Conservation (phyloP, 2,797 vertebrate genomes). For the Tinamus major region DNA sequence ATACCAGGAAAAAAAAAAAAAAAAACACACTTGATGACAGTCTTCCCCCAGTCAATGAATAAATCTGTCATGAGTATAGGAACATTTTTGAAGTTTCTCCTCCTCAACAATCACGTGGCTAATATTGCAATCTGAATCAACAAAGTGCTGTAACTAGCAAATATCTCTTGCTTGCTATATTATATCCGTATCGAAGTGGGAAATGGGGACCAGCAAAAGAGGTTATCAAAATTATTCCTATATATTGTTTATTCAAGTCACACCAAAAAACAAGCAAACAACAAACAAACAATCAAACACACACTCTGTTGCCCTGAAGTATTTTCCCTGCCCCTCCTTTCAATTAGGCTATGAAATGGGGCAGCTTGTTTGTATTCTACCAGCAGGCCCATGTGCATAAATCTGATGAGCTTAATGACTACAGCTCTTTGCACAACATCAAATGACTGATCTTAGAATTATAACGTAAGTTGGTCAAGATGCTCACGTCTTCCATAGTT, state of each 20-base stretch:
- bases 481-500: background rate
- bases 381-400: background rate
- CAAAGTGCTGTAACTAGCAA: background rate
- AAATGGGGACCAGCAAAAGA: background rate
- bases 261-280: background rate
- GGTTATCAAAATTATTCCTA: background rate
- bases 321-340: background rate
- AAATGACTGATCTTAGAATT: background rate
- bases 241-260: background rate
- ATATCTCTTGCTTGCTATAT: background rate
- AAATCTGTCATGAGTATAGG: background rate
- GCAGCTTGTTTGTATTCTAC: background rate
- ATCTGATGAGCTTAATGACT: background rate
- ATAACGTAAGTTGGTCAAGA: background rate
- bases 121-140: background rate
- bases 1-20: background rate
- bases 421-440: background rate
- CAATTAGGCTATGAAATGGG: background rate
- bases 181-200: background rate
- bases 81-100: background rate
- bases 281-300: background rate
- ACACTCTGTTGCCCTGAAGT: background rate
- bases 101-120: background rate
- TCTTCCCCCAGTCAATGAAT: background rate
- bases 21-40: rapidly evolving